Evolutionary conservation across 2,888 invertebrate species (phyloP).

Genomic region (Phorcus lineatus): DNA sequence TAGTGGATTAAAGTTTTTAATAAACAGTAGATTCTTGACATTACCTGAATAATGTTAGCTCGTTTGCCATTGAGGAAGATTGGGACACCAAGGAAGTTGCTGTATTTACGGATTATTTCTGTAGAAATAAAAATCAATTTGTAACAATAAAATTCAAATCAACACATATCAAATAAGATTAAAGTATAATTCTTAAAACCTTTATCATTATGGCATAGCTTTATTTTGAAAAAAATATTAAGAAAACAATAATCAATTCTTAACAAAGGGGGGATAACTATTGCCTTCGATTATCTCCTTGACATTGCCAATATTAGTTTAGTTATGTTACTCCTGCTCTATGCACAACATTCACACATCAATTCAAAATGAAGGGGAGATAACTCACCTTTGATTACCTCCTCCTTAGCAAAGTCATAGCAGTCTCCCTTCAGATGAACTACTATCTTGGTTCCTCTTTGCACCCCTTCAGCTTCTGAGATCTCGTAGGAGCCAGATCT

Average conservation of each 20-base stretch:
- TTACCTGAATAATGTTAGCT: constrained; percentile 88
- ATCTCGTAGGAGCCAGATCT: constrained; percentile 93
- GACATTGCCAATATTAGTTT: too few relatives aligned
- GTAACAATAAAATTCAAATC: not conserved
- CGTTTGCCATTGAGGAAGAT: constrained; percentile 92
- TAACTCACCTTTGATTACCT: constrained; percentile 83
- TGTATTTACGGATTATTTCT: constrained; percentile 95
- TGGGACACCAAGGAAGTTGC: constrained; percentile 96
- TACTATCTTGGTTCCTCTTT: constrained; percentile 93
- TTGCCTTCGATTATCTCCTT: too few relatives aligned
- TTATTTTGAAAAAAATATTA: too few relatives aligned
- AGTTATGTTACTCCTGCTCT: too few relatives aligned
- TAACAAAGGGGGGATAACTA: too few relatives aligned
- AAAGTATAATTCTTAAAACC: not conserved
- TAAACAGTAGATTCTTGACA: too few relatives aligned
- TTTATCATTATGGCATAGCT: too few relatives aligned
- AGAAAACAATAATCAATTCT: too few relatives aligned
- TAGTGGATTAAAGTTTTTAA: too few relatives aligned
- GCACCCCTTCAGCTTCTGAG: constrained; percentile 88
- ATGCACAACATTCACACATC: too few relatives aligned
- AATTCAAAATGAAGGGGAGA: not conserved
- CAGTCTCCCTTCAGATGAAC: constrained; percentile 91
- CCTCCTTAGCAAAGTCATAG: constrained; percentile 92
- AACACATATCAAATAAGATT: not conserved
- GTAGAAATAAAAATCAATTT: constrained; percentile 65